Evolutionary conservation across 2,888 invertebrate species (phyloP), one percentile per base, ranked within the genome.

Genomic region (Malthinus seriepunctatus): DNA sequence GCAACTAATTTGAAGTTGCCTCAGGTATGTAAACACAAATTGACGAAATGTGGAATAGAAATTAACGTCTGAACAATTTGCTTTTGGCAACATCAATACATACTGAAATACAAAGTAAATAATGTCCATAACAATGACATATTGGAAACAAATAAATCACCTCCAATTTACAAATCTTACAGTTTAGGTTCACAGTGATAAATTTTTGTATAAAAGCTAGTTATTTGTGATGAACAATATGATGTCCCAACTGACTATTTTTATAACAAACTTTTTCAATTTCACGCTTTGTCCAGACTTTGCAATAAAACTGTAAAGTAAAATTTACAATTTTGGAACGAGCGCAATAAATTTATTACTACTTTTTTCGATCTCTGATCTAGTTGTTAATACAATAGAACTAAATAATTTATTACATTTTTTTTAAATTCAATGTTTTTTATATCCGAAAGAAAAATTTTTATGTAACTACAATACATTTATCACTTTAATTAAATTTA

Each of bases 181-280:
- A 23, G 23, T 23, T 23, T 23, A 23, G 23, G 23, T 23, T 3
- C 23, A 23, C 23, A 23, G 23, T 23, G 5, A 23, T 23, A 9
- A 8, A 8, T 14, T 23, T 42, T 42, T 42, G 39, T 42, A 6
- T n/a, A 42, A 42, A 42, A 42, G 39, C 15, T 9, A 42, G 73
- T 74, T 73, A 73, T 74, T 74, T 72, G 66, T 71, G 69, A 70
- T 69, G 67, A 69, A 67, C 72, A 69, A 71, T 73, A 72, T 71
- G 70, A 68, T 66, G 66, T 70, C 71, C 67, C 70, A 46, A 59
- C 53, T 65, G 73, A 67, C 69, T 68, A 72, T 73, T 75, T 75
- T 72, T 73, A 71, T 71, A 74, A 73, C 71, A 76, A 75, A 76
- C 73, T 77, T 77, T 76, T 76, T 74, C 76, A 77, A 77, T 77